These are phyloP conservation scores for Ptychochromis oligacanthus DNA, from an alignment of 2,113 vertebrate species.

Conservation along the genomic window DNA sequence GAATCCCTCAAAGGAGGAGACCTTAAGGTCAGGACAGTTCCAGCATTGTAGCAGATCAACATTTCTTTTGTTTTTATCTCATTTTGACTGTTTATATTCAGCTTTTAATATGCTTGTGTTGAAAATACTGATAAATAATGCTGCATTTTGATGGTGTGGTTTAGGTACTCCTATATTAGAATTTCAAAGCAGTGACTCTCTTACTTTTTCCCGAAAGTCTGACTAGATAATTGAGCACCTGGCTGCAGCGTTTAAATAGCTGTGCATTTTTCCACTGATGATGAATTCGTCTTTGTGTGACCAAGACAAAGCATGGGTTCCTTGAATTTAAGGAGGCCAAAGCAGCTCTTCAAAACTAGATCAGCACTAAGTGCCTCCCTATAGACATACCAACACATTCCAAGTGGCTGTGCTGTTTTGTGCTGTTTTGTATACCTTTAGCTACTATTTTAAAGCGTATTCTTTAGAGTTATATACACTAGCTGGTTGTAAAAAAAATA, in stretches of 20 bases:
- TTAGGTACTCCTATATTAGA: neutral
- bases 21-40: constrained; percentile 11
- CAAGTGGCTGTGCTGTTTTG: neutral
- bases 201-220: constrained; percentile 41
- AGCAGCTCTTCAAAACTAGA: constrained; percentile 70
- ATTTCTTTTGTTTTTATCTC: neutral
- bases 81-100: constrained; percentile 21
- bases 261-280: constrained; percentile 62
- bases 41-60: constrained; percentile 13
- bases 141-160: neutral
- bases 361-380: constrained; percentile 70
- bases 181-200: constrained; percentile 38
- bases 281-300: constrained; percentile 67
- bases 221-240: constrained; percentile 57
- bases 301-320: constrained; percentile 58
- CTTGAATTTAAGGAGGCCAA: constrained; percentile 75
- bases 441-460: neutral
- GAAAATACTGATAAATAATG: neutral
- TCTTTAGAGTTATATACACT: neutral
- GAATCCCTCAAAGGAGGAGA: constrained; percentile 34
- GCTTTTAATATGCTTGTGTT: constrained; percentile 12
- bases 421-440: neutral
- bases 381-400: constrained; percentile 41
- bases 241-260: constrained; percentile 57
- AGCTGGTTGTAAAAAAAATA: no score